Conservation (phyloP, 2,113 vertebrate genomes). For the Pangasianodon gigas region DNA sequence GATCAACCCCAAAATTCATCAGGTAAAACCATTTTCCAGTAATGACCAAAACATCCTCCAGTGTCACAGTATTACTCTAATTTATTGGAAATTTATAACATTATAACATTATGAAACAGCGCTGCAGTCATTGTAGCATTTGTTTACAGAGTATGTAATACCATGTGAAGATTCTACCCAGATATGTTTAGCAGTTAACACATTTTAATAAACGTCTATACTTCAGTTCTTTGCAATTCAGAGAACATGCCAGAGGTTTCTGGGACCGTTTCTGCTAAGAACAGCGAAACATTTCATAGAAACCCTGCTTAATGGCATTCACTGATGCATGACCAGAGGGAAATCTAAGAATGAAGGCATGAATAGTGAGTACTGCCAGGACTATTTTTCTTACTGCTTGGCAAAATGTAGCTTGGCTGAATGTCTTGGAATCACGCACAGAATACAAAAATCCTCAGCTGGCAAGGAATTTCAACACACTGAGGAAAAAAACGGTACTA, state of each 20-base stretch:
- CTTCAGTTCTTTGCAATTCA: background rate
- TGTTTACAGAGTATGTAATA: background rate
- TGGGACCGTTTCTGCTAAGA: background rate
- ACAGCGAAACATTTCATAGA: background rate
- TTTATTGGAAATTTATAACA: background rate
- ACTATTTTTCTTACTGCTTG: slow-evolving; percentile 32
- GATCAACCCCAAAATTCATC: background rate
- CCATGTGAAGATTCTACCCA: background rate
- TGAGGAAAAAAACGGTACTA: background rate
- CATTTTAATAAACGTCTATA: background rate
- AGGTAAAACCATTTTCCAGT: background rate
- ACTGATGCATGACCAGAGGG: slow-evolving; percentile 16
- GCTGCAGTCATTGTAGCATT: background rate
- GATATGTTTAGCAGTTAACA: background rate
- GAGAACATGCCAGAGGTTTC: background rate
- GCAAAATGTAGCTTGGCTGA: slow-evolving; percentile 26
- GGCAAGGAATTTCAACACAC: background rate
- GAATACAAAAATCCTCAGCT: slow-evolving; percentile 14
- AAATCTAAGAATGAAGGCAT: slow-evolving; percentile 22
- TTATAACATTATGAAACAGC: background rate
- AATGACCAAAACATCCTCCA: background rate
- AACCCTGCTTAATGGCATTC: slow-evolving; percentile 11
- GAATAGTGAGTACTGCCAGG: slow-evolving; percentile 19
- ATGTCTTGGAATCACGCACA: background rate
- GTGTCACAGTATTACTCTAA: background rate